A percentile compares a stretch with the other conserved stretches of the same genome.
Conservation (phyloP, 2,797 vertebrate genomes). For the Macrochelys suwanniensis region DNA sequence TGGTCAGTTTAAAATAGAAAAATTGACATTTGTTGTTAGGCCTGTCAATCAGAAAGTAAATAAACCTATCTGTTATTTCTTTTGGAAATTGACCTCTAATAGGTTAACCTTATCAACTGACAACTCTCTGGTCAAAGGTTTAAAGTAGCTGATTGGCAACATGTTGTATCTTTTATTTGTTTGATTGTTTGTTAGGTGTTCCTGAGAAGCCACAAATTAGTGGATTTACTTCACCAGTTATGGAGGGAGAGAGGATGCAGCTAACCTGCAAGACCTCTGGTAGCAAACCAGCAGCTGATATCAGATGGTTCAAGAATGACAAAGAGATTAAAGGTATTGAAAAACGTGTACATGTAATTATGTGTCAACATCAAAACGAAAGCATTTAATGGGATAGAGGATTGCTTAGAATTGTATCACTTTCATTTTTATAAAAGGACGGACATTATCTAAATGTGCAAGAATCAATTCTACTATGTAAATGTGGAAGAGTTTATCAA, state of each 20-base stretch:
- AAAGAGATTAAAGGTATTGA: conserved; percentile 97
- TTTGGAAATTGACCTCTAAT: neutral
- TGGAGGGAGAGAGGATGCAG: conserved; percentile 94
- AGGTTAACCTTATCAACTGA: neutral
- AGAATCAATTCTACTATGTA: neutral
- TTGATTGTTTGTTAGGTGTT: conserved; percentile 86
- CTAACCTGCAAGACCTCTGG: conserved; percentile 95
- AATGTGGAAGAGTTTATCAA: neutral
- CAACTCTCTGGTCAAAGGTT: neutral
- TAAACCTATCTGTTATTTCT: neutral
- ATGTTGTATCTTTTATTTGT: neutral
- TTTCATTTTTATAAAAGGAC: conserved; percentile 8
- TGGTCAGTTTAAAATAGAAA: neutral
- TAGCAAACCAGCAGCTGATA: conserved; percentile 96
- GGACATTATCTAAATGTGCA: neutral
- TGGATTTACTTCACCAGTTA: conserved; percentile 94
- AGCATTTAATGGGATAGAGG: neutral
- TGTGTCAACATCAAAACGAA: neutral
- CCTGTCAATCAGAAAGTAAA: neutral
- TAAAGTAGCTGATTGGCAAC: neutral
- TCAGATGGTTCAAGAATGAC: conserved; percentile 97
- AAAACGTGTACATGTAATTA: neutral
- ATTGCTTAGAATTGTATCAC: neutral
- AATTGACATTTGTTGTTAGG: neutral
- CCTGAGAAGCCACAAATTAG: conserved; percentile 95